Evolutionary conservation across 2,888 invertebrate species (phyloP).

Genomic region (Drosophila peninsularis): DNA sequence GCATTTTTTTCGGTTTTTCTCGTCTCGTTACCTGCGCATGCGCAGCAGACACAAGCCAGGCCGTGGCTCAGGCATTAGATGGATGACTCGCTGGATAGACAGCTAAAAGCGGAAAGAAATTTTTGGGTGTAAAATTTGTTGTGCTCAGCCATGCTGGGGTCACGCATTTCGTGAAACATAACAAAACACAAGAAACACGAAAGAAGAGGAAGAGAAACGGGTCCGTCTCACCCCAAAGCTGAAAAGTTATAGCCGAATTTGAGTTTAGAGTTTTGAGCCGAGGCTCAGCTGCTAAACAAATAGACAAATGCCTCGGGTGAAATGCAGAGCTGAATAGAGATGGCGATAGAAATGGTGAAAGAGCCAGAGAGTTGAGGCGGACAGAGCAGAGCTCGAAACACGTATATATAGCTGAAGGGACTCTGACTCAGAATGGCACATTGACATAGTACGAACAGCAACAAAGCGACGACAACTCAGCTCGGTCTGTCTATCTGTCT

Average conservation of each 20-base stretch:
- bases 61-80: slow-evolving; percentile 43
- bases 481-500: not conserved
- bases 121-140: slow-evolving; percentile 69
- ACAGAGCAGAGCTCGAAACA: too few species aligned
- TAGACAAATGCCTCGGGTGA: slow-evolving; percentile 61
- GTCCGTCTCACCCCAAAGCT: slow-evolving; percentile 10
- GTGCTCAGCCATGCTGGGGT: slow-evolving; percentile 50
- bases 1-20: slow-evolving; percentile 21
- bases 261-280: slow-evolving; percentile 9
- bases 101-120: slow-evolving; percentile 61
- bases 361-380: not conserved
- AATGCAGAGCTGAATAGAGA: slow-evolving; percentile 47
- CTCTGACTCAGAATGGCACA: slow-evolving; percentile 53
- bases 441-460: slow-evolving; percentile 50
- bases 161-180: slow-evolving; percentile 60
- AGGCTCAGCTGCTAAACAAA: slow-evolving; percentile 65
- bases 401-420: slow-evolving; percentile 3
- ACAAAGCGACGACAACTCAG: slow-evolving; percentile 21
- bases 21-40: slow-evolving; percentile 45
- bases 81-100: slow-evolving; percentile 33
- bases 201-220: slow-evolving; percentile 10
- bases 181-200: slow-evolving; percentile 2
- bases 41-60: slow-evolving; percentile 45
- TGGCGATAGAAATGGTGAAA: slow-evolving; percentile 23
- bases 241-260: slow-evolving; percentile 11